Evolutionary conservation across 2,888 invertebrate genomes (phyloP), one percentile per base, ranked within the genome.

Genomic region (Cerastoderma edule): DNA sequence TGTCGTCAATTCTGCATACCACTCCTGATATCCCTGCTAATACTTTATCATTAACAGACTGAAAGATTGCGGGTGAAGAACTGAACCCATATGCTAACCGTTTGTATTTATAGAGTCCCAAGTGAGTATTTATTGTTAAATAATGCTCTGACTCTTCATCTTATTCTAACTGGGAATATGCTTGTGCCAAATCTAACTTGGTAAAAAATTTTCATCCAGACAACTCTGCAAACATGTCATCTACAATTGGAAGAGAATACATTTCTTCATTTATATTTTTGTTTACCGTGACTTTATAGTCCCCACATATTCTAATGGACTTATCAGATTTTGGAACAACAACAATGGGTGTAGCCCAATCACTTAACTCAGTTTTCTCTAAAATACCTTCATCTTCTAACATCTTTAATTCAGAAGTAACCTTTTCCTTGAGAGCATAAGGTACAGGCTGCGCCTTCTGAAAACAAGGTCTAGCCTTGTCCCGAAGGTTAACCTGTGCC

Each of bases 181-280:
- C 80, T 56, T 80, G 79, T 1, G 65, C 33, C 35, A 80, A 48
- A 64, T 84, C 80, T 13, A 84, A 44, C 64, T 78, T 78, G 22
- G 74, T 80, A 57, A 83, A 84, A 39, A 76, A 72, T 48, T 79
- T 10, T 19, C 80, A 78, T n/a, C 78, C 71, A 19, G 76, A 72
- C 19, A 78, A 57, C 16, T 28, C 57, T 8, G 77, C 80, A 70
- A 84, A 83, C 67, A 78, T 70, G 63, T 78, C 72, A 1, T 81
- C 78, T 1, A 63, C 46, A 48, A 78, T 78, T 0, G 81, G 78
- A 74, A 87, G 65, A 69, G 71, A 72, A 74, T 82, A 74, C 50
- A 86, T 84, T 48, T 88, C 87, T 28, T 85, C 87, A 30, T 80
- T 70, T n/a, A 89, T 67, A 46, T 79, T 73, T n/a, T 68, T 73